Evolutionary conservation across 2,888 invertebrate species (phyloP).

Genomic region (Nemapogon koenigi): DNA sequence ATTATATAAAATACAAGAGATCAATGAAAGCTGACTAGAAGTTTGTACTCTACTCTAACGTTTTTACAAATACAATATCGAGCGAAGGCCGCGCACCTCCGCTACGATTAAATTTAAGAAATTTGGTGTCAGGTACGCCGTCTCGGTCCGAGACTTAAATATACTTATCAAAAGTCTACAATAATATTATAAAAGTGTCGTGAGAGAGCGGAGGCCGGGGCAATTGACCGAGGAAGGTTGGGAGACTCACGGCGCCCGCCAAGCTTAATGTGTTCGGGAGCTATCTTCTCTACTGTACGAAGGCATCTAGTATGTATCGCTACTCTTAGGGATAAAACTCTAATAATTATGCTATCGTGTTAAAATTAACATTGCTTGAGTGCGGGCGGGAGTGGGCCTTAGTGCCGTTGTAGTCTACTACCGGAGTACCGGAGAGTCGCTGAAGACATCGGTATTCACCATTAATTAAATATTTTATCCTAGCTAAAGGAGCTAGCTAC

Average conservation of each 20-base stretch:
- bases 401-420: constrained; percentile 49
- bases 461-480: constrained; percentile 60
- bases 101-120: constrained; percentile 16
- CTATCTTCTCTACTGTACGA: constrained; percentile 59
- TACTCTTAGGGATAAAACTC: constrained; percentile 63
- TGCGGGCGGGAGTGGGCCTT: constrained; percentile 21
- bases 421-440: constrained; percentile 14
- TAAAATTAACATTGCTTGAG: constrained; percentile 64
- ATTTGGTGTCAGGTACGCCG: constrained; percentile 43
- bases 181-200: constrained; percentile 9
- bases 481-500: constrained; percentile 60
- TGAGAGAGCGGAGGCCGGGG: constrained; percentile 22
- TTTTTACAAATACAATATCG: constrained; percentile 23
- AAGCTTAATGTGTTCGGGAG: constrained; percentile 54
- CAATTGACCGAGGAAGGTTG: constrained; percentile 11
- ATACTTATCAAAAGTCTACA: constrained; percentile 19
- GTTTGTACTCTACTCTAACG: constrained; percentile 50
- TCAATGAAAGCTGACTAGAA: constrained; percentile 62
- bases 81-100: constrained; percentile 10
- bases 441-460: constrained; percentile 22
- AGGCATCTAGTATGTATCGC: constrained; percentile 65
- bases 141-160: constrained; percentile 33
- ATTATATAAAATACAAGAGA: constrained; percentile 46
- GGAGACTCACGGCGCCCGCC: constrained; percentile 17
- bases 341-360: constrained; percentile 53